phyloP scores from a whole-genome alignment of 2,888 invertebrate genomes.

The Anthophora plumipes region DNA sequence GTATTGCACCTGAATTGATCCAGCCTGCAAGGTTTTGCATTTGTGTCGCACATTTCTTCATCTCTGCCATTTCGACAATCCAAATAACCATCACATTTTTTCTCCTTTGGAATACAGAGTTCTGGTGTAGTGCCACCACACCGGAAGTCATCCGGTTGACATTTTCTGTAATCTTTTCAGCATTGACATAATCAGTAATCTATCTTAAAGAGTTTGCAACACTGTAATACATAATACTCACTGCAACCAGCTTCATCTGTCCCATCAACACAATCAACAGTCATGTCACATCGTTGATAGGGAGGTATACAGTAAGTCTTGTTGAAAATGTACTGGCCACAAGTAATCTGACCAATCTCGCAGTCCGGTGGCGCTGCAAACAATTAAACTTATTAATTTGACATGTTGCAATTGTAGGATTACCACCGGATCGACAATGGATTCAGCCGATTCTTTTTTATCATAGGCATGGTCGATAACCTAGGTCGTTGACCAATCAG shows the following conservation, averaged over 20 bases:
- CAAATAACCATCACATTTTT: slow-evolving; percentile 95
- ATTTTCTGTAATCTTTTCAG: slow-evolving; percentile 89
- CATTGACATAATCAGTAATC: neutral
- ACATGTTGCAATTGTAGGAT: no score
- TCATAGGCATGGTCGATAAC: no score
- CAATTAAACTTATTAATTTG: slow-evolving; percentile 7
- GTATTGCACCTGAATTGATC: slow-evolving; percentile 95
- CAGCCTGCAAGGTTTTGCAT: slow-evolving; percentile 88
- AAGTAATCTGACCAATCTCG: slow-evolving; percentile 95
- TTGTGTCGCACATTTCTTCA: slow-evolving; percentile 90
- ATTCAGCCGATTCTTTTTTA: no score
- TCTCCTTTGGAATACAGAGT: slow-evolving; percentile 94
- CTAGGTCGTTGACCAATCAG: no score
- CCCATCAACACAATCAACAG: slow-evolving; percentile 97
- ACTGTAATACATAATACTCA: slow-evolving; percentile 87
- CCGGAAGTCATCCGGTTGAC: slow-evolving; percentile 94
- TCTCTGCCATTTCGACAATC: slow-evolving; percentile 95
- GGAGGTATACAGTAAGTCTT: slow-evolving; percentile 97
- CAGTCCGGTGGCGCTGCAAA: slow-evolving; percentile 96
- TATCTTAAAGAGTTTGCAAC: neutral
- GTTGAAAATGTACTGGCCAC: slow-evolving; percentile 97
- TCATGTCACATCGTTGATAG: slow-evolving; percentile 97
- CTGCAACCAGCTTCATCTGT: slow-evolving; percentile 98
- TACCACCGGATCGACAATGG: no score
- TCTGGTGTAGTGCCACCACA: slow-evolving; percentile 90